Percentiles rank a stretch among this genome's conserved stretches.
phyloP scores from a whole-genome alignment of 2,797 vertebrate species.

The Neostethus bicornis region DNA sequence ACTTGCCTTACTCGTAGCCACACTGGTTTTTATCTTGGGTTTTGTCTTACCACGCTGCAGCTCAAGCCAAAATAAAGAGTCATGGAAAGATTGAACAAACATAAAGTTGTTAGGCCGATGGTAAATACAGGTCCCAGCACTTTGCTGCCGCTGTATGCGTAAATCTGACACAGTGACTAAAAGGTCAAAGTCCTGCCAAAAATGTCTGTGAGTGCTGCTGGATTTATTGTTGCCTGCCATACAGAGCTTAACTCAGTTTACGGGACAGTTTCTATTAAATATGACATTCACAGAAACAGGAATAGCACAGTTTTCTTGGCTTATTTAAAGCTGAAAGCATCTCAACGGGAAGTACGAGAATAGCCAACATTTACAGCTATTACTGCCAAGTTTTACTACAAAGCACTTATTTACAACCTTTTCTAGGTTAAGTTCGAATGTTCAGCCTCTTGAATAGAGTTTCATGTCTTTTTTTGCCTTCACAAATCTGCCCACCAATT shows the following conservation, averaged over 20 bases:
- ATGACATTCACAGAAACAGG: conserved; percentile 64
- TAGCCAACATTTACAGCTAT: no score
- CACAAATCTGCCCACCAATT: neutral
- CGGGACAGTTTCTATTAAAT: conserved; percentile 59
- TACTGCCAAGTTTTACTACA: no score
- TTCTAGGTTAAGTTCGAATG: no score
- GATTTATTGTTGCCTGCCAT: conserved; percentile 52
- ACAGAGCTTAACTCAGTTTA: conserved; percentile 55
- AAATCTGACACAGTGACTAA: conserved; percentile 45
- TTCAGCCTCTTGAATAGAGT: no score
- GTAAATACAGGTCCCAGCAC: conserved; percentile 39
- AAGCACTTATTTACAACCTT: no score
- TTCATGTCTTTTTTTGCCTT: no score
- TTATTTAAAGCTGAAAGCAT: conserved; percentile 34
- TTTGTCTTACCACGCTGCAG: neutral
- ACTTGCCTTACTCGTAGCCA: no score
- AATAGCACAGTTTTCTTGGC: conserved; percentile 31
- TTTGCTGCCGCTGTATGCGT: conserved; percentile 22
- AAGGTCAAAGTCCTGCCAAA: conserved; percentile 47
- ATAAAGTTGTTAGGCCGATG: neutral
- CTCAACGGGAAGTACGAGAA: no score
- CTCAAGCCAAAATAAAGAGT: conserved; percentile 9
- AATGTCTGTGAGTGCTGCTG: conserved; percentile 19
- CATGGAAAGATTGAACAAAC: conserved; percentile 17
- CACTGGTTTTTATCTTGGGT: no score